A percentile compares a stretch with the other conserved stretches of the same genome.
Conservation (phyloP, 2,888 invertebrate species). For the Leptodirus hochenwartii region DNA sequence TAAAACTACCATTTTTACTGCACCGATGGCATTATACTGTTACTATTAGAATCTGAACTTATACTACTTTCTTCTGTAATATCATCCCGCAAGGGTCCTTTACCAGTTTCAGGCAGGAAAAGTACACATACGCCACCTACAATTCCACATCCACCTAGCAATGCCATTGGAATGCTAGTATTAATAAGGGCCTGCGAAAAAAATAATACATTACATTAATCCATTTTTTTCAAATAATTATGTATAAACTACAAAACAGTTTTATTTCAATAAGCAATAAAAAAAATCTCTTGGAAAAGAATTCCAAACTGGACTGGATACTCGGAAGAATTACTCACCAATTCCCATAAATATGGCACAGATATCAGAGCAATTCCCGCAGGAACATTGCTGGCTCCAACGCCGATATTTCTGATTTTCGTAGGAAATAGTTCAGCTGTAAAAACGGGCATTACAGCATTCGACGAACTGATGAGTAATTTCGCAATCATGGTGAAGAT, state of each 20-base stretch:
- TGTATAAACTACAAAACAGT: too few species aligned
- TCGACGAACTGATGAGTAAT: constrained; percentile 60
- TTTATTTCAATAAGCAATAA: too few species aligned
- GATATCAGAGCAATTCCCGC: constrained; percentile 58
- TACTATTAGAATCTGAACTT: too few species aligned
- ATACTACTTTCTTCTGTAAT: constrained; percentile 5
- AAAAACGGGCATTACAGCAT: constrained; percentile 62
- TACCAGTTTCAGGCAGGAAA: constrained; percentile 60
- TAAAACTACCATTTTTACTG: too few species aligned
- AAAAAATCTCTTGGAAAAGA: too few species aligned
- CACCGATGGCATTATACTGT: too few species aligned
- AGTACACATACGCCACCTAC: constrained; percentile 54
- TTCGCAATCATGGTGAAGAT: constrained; percentile 64
- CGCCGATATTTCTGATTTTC: constrained; percentile 56
- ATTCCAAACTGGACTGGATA: too few species aligned
- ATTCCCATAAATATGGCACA: constrained; percentile 59
- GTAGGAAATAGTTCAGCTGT: constrained; percentile 69
- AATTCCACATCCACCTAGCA: constrained; percentile 48
- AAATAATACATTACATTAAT: constrained; percentile 3
- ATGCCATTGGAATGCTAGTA: constrained; percentile 48
- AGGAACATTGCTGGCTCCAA: constrained; percentile 57
- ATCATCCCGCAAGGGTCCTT: constrained; percentile 24
- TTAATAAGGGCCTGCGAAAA: constrained; percentile 41
- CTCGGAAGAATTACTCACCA: too few species aligned
- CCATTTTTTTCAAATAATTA: constrained; percentile 1